Percentiles rank a stretch among this genome's conserved stretches.
Evolutionary conservation across 2,113 vertebrate species (phyloP).

Genomic region (Oncorhynchus tshawytscha): DNA sequence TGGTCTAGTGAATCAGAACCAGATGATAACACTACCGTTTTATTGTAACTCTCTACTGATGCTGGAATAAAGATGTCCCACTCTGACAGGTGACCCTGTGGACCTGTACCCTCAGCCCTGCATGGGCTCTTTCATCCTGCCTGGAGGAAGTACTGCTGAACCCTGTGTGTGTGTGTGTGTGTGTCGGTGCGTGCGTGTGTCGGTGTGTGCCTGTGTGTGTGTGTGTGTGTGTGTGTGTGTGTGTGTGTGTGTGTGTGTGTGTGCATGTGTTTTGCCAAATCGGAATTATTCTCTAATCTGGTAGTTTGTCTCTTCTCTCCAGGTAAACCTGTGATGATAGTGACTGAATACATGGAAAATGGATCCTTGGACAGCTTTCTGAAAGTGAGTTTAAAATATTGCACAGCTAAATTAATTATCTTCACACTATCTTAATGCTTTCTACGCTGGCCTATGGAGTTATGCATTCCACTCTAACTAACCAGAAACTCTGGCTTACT

Average conservation of each 20-base stretch:
- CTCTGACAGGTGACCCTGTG: slow-evolving; percentile 69
- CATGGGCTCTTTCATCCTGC: slow-evolving; percentile 44
- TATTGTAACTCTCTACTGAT: slow-evolving; percentile 49
- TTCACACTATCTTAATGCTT: background rate
- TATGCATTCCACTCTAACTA: background rate
- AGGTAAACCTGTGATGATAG: slow-evolving; percentile 74
- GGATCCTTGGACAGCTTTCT: slow-evolving; percentile 72
- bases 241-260: slow-evolving; percentile 11
- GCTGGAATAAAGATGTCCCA: slow-evolving; percentile 73
- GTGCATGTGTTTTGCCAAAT: background rate
- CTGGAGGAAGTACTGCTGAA: slow-evolving; percentile 9
- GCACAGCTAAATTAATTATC: background rate
- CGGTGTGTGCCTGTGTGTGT: background rate
- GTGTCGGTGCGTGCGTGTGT: slow-evolving; percentile 8
- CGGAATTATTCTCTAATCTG: background rate
- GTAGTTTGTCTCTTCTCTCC: slow-evolving; percentile 12
- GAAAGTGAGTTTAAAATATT: slow-evolving; percentile 55
- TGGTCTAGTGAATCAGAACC: slow-evolving; percentile 57
- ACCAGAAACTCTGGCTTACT: slow-evolving; percentile 36
- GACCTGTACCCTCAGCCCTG: slow-evolving; percentile 56
- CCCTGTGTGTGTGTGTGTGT: background rate
- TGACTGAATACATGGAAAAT: slow-evolving; percentile 74
- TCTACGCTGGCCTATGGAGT: background rate
- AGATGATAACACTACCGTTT: slow-evolving; percentile 68
- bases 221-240: slow-evolving; percentile 1